A percentile compares a stretch with the other conserved stretches of the same genome.
These are phyloP conservation scores for Rana temporaria DNA, from an alignment of 2,113 vertebrate species.

Conservation along the genomic window DNA sequence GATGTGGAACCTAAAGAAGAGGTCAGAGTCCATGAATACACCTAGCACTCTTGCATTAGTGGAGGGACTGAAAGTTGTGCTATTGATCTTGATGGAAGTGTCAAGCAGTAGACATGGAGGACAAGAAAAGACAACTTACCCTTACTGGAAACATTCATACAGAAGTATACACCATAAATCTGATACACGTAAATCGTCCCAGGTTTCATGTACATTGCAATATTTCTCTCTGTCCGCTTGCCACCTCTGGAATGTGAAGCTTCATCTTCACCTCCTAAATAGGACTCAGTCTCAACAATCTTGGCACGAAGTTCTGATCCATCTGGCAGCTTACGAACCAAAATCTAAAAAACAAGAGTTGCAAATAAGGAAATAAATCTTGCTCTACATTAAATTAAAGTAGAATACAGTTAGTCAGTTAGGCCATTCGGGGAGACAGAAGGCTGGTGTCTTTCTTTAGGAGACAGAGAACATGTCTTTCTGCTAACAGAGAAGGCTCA, in stretches of 20 bases:
- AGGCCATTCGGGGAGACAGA: too few relatives aligned
- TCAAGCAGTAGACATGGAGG: too few relatives aligned
- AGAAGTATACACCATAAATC: slow-evolving; percentile 93
- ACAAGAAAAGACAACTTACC: slow-evolving; percentile 73
- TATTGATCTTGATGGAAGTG: too few relatives aligned
- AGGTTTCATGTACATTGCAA: slow-evolving; percentile 94
- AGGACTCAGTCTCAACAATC: slow-evolving; percentile 95
- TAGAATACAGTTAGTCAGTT: too few relatives aligned
- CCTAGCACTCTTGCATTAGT: too few relatives aligned
- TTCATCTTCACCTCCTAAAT: slow-evolving; percentile 90
- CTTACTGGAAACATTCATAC: slow-evolving; percentile 92
- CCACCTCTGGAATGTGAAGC: slow-evolving; percentile 94
- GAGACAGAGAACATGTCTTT: too few relatives aligned
- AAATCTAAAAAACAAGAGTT: slow-evolving; percentile 73
- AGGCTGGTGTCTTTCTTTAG: too few relatives aligned
- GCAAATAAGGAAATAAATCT: background rate
- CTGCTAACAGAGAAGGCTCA: too few relatives aligned
- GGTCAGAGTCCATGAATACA: too few relatives aligned
- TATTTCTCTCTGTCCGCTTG: slow-evolving; percentile 86
- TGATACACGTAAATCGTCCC: slow-evolving; percentile 94
- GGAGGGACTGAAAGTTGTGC: too few relatives aligned
- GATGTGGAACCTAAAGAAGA: too few relatives aligned
- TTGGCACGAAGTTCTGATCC: slow-evolving; percentile 85
- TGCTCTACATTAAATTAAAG: too few relatives aligned
- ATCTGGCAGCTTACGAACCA: slow-evolving; percentile 82